A percentile compares a stretch with the other conserved stretches of the same genome.
phyloP scores from a whole-genome alignment of 2,797 vertebrate genomes.

The Tiaroga cobitis region DNA sequence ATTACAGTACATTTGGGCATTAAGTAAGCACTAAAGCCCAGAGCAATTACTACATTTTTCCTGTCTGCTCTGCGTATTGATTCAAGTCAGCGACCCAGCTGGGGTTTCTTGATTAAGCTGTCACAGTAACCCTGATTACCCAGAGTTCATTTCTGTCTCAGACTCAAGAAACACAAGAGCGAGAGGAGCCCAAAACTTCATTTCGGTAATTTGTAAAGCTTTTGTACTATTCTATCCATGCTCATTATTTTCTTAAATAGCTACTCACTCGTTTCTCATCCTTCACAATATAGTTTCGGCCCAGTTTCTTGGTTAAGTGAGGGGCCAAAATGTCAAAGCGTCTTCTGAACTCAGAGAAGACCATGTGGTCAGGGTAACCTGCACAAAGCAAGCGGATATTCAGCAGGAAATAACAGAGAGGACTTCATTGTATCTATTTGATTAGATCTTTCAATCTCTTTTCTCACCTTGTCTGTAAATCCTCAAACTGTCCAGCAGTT shows the following conservation, averaged over 20 bases:
- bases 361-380: slow-evolving; percentile 98
- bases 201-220: slow-evolving; percentile 24
- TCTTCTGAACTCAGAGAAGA: slow-evolving; percentile 94
- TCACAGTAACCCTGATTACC: slow-evolving; percentile 75
- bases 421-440: background rate
- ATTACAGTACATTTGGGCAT: slow-evolving; percentile 55
- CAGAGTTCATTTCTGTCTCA: slow-evolving; percentile 70
- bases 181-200: slow-evolving; percentile 22
- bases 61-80: slow-evolving; percentile 57
- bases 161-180: slow-evolving; percentile 67
- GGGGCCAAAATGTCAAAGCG: slow-evolving; percentile 95
- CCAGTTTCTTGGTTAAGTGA: slow-evolving; percentile 95
- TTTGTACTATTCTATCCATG: slow-evolving; percentile 31
- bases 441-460: background rate
- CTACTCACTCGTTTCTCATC: slow-evolving; percentile 91
- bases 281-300: slow-evolving; percentile 95
- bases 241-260: slow-evolving; percentile 52
- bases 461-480: slow-evolving; percentile 94
- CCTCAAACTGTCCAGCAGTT: slow-evolving; percentile 89
- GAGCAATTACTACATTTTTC: slow-evolving; percentile 58
- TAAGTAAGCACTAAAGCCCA: slow-evolving; percentile 60
- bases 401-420: background rate
- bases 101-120: slow-evolving; percentile 74
- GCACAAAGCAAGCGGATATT: slow-evolving; percentile 23
- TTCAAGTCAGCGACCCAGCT: slow-evolving; percentile 64